Evolutionary conservation across 2,113 vertebrate species (phyloP), one percentile per base, ranked within the genome.

Genomic region (Archocentrus centrarchus): DNA sequence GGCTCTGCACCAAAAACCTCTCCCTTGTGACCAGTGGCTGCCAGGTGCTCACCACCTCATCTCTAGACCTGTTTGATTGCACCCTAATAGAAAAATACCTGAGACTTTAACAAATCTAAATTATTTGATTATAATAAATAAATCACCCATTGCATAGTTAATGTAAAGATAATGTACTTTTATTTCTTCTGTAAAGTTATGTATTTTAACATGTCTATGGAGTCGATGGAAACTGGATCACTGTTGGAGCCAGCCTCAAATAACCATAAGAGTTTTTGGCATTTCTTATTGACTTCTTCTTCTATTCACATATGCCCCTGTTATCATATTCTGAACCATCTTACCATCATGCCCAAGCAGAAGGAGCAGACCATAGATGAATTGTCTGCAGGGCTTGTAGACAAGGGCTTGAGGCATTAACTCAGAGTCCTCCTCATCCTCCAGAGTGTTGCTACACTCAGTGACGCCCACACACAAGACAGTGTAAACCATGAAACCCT

Each of bases 381-480:
- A 97, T 89, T 97, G 97, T 75, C 98, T 96, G 57, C 95, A 95
- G 0, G 92, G 94, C 55, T 96, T 97, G 89, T 95, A 99, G 85
- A 97, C 93, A 5, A 97, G 90, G 7, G 97, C 97, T 75, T 99
- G 98, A 82, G 97, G 97, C 83, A 96, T 94, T 77, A 99, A 93
- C 5, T 97, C 96, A 5, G 83, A 75, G 79, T 99, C 97, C 62
- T 88, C 87, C 1, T 96, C 97, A 32, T 99, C 98, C 91, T 99
- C 98, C 90, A 99, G 75, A n/a, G 97, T 97, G 93, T 98, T 99
- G 92, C 98, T 97, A 90, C 97, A 98, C 1, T 98, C 96, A 53
- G 94, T 88, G 70, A 96, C 95, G 61, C 97, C 97, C 37, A 86
- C 90, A 79, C 93, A 96, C 84, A 99, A 58, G 81, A 98, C 90